phyloP scores from a whole-genome alignment of 2,888 invertebrate species.

The Melikaiella ostensackeni region DNA sequence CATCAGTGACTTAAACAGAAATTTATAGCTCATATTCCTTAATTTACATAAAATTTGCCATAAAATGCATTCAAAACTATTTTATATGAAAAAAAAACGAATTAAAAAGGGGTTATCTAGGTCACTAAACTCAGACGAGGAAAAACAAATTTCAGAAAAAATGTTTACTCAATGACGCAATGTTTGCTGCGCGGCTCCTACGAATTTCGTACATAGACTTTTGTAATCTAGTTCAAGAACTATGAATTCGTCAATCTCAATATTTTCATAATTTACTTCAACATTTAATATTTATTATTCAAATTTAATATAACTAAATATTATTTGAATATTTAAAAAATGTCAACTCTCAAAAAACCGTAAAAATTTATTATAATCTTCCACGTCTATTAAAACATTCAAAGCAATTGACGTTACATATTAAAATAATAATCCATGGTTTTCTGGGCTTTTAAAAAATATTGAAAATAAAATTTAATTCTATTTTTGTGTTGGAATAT shows the following conservation, averaged over 20 bases:
- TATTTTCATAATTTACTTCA: background rate
- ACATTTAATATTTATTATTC: background rate
- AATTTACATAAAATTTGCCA: background rate
- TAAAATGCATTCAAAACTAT: background rate
- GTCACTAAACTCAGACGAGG: background rate
- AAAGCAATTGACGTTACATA: too few relatives aligned
- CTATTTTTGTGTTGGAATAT: too few relatives aligned
- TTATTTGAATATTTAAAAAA: too few relatives aligned
- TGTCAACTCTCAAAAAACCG: too few relatives aligned
- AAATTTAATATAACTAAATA: background rate
- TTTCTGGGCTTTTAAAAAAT: too few relatives aligned
- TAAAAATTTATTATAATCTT: too few relatives aligned
- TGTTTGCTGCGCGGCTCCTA: background rate
- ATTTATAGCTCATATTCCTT: background rate
- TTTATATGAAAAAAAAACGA: background rate
- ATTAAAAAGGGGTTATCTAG: background rate
- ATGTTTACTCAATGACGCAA: background rate
- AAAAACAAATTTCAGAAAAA: conserved; percentile 3
- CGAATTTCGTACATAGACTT: background rate
- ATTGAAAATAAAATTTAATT: too few relatives aligned
- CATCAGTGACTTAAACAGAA: background rate
- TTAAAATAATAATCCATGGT: too few relatives aligned
- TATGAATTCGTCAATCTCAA: background rate
- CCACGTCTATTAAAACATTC: too few relatives aligned
- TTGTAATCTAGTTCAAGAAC: background rate